Evolutionary conservation across 2,113 vertebrate genomes (phyloP), one percentile per base, ranked within the genome.

Genomic region (Probosciger aterrimus): DNA sequence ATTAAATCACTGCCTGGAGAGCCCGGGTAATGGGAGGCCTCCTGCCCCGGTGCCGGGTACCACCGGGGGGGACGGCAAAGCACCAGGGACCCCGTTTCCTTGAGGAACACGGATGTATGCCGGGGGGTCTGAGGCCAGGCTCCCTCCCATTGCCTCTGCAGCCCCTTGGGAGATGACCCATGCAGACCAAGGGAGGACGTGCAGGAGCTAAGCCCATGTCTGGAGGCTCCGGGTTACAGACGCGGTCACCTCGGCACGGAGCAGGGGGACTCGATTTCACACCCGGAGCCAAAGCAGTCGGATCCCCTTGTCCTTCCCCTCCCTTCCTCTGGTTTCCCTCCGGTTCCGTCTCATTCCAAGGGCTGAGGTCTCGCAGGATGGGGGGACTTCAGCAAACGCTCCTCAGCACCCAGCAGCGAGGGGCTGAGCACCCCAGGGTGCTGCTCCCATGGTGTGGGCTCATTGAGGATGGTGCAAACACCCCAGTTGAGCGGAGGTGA

Each of bases 1-100:
- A 93, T 88, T 88, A 96, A 95, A 76, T 93, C 90, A 65, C 69
- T 6, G 84, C 81, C 94, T 91, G 78, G 65, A 92, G 92, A 91
- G 63, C 4, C 14, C 0, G n/a, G 75, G 81, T 78, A 91, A 37
- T 1, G 1, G 19, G 90, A 93, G 92, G 95, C 90, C 93, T 95
- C 94, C 90, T 68, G 88, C 65, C 82, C 87, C 9, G 4, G 63
- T 17, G 67, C 86, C 0, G 14, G 92, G 91, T 53, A 90, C 10
- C 0, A 19, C 37, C 0, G 0, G 4, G 6, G 68, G 76, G 27
- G 8, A 60, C 4, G 2, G n/a, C 67, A 19, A 28, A 77, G 81
- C 81, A 55, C 53, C 46, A 7, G n/a, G 28, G 75, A 71, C 24
- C 46, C 64, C 31, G n/a, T 62, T 52, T 33, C 28, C 33, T 17